Conservation (phyloP, 2,113 vertebrate genomes). For the Microtus montanus region DNA sequence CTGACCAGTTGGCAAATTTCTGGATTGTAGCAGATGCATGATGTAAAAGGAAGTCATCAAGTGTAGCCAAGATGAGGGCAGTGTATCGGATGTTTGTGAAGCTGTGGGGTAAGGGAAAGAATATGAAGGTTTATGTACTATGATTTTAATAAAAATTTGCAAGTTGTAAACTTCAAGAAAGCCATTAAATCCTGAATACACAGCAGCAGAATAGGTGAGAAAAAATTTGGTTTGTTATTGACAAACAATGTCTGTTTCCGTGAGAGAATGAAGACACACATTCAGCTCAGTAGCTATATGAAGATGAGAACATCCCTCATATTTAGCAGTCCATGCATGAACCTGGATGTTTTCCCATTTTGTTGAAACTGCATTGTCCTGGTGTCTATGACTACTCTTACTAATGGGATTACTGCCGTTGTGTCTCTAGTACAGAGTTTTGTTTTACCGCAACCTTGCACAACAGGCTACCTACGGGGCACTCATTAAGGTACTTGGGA, state of each 20-base stretch:
- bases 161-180: slow-evolving; percentile 20
- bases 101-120: background rate
- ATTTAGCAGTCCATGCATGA: background rate
- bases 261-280: background rate
- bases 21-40: background rate
- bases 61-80: background rate
- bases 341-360: background rate
- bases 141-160: background rate
- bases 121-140: background rate
- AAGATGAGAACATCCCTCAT: background rate
- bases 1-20: background rate
- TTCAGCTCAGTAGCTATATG: background rate
- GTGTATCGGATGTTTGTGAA: background rate
- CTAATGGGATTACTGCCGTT: slow-evolving; percentile 38
- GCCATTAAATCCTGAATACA: background rate
- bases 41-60: background rate
- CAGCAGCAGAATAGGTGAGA: background rate
- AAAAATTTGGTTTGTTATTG: background rate
- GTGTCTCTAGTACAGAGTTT: slow-evolving; percentile 41
- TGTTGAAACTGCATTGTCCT: background rate
- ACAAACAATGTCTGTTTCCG: background rate
- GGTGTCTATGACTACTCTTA: background rate
- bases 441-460: slow-evolving; percentile 42
- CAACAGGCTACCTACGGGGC: slow-evolving; percentile 12
- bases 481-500: slow-evolving; percentile 67